Evolutionary conservation across 2,113 vertebrate species (phyloP), one percentile per base, ranked within the genome.

Genomic region (Mystacornis crossleyi): DNA sequence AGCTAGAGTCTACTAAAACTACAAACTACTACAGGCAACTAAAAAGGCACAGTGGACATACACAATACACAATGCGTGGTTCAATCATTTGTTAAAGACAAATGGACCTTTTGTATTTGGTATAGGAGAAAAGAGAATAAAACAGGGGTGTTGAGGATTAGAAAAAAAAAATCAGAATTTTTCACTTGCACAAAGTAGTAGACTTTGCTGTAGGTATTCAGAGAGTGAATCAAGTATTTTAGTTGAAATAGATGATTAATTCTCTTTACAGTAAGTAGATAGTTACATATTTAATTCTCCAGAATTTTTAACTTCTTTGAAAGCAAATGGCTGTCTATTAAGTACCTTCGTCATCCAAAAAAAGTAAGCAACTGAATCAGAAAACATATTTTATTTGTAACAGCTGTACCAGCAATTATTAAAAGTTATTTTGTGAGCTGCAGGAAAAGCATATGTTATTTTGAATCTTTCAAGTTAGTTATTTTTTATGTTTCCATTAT

Each of bases 91-190:
- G 5, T 23, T 54, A 48, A 61, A 74, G 14, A 73, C 20, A 73
- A 81, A 88, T 6, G 16, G 12, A 73, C 24, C 1, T 38, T 81
- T 58, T 51, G 42, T 14, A 65, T 40, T 12, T 31, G 0, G 2
- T 64, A 60, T 23, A 69, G 65, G 70, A 89, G 6, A 18, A 72
- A 80, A 67, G 26, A 71, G 7, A 78, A 61, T 36, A 77, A 86
- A 70, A 75, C 0, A 40, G 2, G 2, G 12, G 2, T 8, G 3
- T 3, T 42, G 14, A 34, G 12, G 3, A 4, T 62, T 29, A 69
- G 25, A 24, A 77, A 64, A 73, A 67, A 24, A 72, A 8, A 7
- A 33, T 21, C 6, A 14, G 6, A 36, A 42, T 60, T 81, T 81
- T 90, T 66, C 40, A 57, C n/a, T 20, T 70, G 21, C 48, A 53